Evolutionary conservation across 2,888 invertebrate species (phyloP), one percentile per base, ranked within the genome.

Genomic region (Lochmaea capreae): DNA sequence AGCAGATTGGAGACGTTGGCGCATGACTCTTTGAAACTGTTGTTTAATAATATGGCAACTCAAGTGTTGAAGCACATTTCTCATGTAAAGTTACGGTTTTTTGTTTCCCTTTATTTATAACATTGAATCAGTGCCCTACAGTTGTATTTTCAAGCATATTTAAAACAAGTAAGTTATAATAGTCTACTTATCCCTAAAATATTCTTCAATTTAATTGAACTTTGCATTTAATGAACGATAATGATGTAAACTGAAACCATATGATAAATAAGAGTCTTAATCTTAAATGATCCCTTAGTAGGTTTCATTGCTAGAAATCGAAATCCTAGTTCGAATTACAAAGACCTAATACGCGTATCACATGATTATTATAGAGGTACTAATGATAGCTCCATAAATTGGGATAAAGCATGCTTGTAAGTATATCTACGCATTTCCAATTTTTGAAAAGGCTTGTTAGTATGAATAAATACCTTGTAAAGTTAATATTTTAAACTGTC

Each of bases 31-130:
- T 72, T 39, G 16, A 46, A 65, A 58, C 69, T 71, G 72, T 78
- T 79, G 77, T 77, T 77, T 79, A 81, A 79, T 79, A 81, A 67
- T 67, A 74, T 81, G 81, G 80, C 79, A 79, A 78, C 76, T 71
- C 74, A 72, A 75, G 69, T 69, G 14, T 72, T 42, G 76, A 73
- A 73, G 75, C 80, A 79, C 79, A 78, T 80, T 80, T 81, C 74
- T 80, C 69, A 75, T 79, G 79, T 78, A 78, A 78, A 76, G 71
- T 77, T 75, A 76, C 67, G 69, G 76, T 76, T 76, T 79, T 79
- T 66, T 72, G 71, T 69, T 69, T 76, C 75, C 71, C 74, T 58
- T 67, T 67, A 65, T 66, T 78, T 79, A 77, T 78, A 80, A 80
- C 80, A 78, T 76, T 75, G 74, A 72, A 65, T 73, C 61, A 66